A percentile compares a stretch with the other conserved stretches of the same genome.
These are phyloP conservation scores for Lottia scabra DNA, from an alignment of 2,888 invertebrate species.

Conservation along the genomic window DNA sequence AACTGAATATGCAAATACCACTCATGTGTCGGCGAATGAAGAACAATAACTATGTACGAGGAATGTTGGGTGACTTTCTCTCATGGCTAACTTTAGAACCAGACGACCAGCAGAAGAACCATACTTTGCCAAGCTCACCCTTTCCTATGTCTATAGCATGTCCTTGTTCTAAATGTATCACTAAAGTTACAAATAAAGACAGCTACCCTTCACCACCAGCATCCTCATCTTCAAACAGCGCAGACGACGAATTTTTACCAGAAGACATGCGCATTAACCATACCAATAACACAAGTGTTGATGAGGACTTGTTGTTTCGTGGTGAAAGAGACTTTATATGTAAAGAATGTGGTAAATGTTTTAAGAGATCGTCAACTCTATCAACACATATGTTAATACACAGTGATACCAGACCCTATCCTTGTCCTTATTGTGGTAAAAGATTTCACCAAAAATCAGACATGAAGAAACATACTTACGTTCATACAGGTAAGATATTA, in stretches of 20 bases:
- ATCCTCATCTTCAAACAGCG: background rate
- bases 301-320: background rate
- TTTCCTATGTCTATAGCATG: background rate
- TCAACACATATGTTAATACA: constrained; percentile 98
- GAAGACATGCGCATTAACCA: background rate
- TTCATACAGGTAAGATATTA: constrained; percentile 81
- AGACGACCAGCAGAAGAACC: constrained; percentile 8
- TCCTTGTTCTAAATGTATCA: background rate
- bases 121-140: background rate
- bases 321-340: constrained; percentile 76
- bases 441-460: constrained; percentile 99
- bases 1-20: background rate
- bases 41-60: constrained; percentile 26
- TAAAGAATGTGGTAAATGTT: constrained; percentile 96
- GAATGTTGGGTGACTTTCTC: constrained; percentile 38
- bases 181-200: background rate
- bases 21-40: constrained; percentile 7
- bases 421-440: constrained; percentile 98
- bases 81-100: constrained; percentile 39
- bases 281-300: background rate
- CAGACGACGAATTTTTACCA: background rate
- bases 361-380: constrained; percentile 94
- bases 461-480: constrained; percentile 99
- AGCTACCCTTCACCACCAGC: background rate
- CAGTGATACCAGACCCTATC: constrained; percentile 96